Evolutionary conservation across 2,113 vertebrate genomes (phyloP).

Genomic region (Pipra filicauda): DNA sequence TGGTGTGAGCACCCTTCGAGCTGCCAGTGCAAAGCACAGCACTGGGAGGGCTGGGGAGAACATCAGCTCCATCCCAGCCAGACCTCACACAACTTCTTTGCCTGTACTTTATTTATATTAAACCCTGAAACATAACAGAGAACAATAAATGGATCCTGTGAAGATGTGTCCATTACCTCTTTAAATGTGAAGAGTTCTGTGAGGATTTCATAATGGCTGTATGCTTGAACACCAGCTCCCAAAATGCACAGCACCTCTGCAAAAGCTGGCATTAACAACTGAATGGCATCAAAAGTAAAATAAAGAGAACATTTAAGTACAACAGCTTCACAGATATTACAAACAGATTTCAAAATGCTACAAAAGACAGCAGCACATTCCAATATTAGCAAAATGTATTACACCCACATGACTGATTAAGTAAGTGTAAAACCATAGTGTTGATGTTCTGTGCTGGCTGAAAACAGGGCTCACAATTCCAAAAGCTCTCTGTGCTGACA

Average conservation of each 20-base stretch:
- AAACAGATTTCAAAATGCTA: neutral
- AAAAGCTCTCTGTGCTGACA: neutral
- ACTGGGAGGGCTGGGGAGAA: neutral
- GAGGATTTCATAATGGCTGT: constrained; percentile 89
- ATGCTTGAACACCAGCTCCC: constrained; percentile 88
- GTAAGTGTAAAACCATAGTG: neutral
- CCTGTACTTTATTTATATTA: neutral
- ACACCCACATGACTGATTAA: neutral
- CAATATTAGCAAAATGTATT: neutral
- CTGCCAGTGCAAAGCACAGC: neutral
- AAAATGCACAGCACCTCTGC: constrained; percentile 90
- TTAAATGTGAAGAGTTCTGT: constrained; percentile 89
- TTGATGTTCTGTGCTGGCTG: neutral
- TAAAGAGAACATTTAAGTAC: neutral
- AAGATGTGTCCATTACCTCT: constrained; percentile 77
- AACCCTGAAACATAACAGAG: neutral
- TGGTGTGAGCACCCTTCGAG: neutral
- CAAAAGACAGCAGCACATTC: neutral
- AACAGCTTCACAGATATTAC: neutral
- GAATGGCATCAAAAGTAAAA: neutral
- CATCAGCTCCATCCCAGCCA: neutral
- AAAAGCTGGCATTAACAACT: constrained; percentile 82
- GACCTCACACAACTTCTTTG: neutral
- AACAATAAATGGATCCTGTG: neutral
- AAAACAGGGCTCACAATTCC: neutral